phyloP scores from a whole-genome alignment of 2,888 invertebrate genomes.

The Rhamnusium bicolor region DNA sequence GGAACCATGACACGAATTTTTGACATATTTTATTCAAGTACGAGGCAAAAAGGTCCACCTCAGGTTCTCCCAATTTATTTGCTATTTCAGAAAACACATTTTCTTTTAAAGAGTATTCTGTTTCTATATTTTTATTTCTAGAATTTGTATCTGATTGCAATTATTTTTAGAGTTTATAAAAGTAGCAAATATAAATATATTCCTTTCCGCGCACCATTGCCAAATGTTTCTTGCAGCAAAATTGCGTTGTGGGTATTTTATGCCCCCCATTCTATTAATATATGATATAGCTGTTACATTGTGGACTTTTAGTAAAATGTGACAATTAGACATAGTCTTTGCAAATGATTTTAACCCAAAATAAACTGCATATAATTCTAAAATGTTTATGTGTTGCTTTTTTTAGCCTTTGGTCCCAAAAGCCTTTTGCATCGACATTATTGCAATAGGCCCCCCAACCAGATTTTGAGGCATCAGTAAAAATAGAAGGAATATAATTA shows the following conservation, averaged over 20 bases:
- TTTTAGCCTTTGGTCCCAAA: neutral
- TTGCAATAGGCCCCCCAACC: neutral
- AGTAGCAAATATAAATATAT: neutral
- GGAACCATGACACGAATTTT: constrained; percentile 36
- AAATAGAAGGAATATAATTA: neutral
- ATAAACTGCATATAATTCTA: neutral
- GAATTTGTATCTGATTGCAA: neutral
- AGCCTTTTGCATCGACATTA: neutral
- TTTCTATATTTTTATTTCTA: too few species aligned
- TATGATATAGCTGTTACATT: neutral
- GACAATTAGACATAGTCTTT: neutral
- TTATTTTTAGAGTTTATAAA: neutral
- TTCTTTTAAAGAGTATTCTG: neutral
- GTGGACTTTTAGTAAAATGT: neutral
- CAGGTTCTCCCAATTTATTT: constrained; percentile 17
- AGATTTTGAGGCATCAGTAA: neutral
- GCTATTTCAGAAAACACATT: constrained; percentile 6
- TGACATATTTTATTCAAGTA: constrained; percentile 32
- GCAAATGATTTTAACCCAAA: neutral
- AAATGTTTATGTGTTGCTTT: neutral
- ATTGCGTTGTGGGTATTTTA: neutral
- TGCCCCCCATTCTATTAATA: neutral
- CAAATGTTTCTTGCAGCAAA: neutral
- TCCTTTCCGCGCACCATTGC: neutral
- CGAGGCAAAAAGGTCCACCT: constrained; percentile 41